Evolutionary conservation across 2,888 invertebrate genomes (phyloP), one percentile per base, ranked within the genome.

Genomic region (Pyrochroa serraticornis): DNA sequence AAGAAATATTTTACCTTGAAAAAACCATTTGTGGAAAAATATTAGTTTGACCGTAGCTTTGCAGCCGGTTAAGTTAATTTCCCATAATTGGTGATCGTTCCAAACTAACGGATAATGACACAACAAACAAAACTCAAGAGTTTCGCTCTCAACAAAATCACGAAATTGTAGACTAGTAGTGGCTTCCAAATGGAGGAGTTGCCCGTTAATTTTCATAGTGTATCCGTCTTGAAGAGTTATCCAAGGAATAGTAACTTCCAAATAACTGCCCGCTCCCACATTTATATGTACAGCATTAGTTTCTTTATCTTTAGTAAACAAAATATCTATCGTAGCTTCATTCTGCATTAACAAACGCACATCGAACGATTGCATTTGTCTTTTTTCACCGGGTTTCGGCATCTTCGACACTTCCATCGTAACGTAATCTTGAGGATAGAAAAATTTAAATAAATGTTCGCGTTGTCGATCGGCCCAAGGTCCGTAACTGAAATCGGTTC

Each of bases 391-490:
- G 0, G 95, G 91, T 73, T 88, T 86, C 0, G 94, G 92, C 39
- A 89, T 85, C 57, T 89, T 87, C 0, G 94, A 93, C 1, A 92
- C 85, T 77, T 88, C 87, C 76, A 93, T 83, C 56, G 89, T 87
- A 73, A 90, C 87, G 80, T 89, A 93, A 76, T 93, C 91, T 63
- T 91, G 89, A 6, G 96, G 98, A 76, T 93, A 97, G 81, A 99
- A 99, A 79, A 97, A 96, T 80, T 90, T 93, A 80, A 94, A 97
- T 32, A 99, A 82, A 79, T 93, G 90, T 75, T 97, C 97, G 63
- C 98, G 86, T 77, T 99, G 98, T 46, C 97, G 85, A 77, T 99
- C 98, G 2, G 97, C 98, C 98, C 98, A 99, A 0, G 98, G 98
- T 0, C 98, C 98, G 75, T 98, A 99, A 78, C 96, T 97, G 71